Evolutionary conservation across 2,888 invertebrate genomes (phyloP), one percentile per base, ranked within the genome.

Genomic region (Euproctis similis): DNA sequence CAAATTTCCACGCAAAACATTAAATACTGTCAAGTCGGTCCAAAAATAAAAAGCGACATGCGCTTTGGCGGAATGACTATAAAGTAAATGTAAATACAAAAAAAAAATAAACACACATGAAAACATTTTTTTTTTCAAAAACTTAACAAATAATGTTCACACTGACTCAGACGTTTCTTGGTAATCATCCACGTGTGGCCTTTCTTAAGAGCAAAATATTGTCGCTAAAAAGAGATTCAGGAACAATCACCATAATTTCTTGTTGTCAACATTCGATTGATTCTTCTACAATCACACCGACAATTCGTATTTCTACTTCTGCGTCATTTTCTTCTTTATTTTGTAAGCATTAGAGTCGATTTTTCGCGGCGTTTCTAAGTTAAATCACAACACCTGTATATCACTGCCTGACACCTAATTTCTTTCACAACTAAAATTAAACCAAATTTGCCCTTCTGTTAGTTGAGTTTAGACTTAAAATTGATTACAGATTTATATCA

Each of bases 401-500:
- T 69, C 70, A 62, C 64, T 58, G 62, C 52, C 64, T 70, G 69
- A 73, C 75, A 78, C 70, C 64, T 72, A 61, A 53, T 56, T 58
- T 46, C 38, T 28, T 12, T 38, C 24, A 32, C 13, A 24, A 25
- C 8, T 7, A 2, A 14, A 8, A 1, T 0, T 26, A 36, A 17
- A 20, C 11, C 7, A 52, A 27, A 39, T 29, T 41, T 1, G 32
- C 39, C 38, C 34, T 31, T 62, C 29, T n/a, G 0, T 0, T 0
- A 0, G 0, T 3, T 2, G 0, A 0, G 0, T 18, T 18, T 36
- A 29, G 19, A 36, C 16, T 8, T 11, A 34, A 32, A 39, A 21
- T 25, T 6, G 13, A 12, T 21, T 12, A 7, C 8, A 2, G 11
- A 8, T 13, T 8, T 4, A 11, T 13, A 1, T n/a, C 0, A 3